Evolutionary conservation across 2,797 vertebrate species (phyloP).

Genomic region (Pelochelys cantorii): DNA sequence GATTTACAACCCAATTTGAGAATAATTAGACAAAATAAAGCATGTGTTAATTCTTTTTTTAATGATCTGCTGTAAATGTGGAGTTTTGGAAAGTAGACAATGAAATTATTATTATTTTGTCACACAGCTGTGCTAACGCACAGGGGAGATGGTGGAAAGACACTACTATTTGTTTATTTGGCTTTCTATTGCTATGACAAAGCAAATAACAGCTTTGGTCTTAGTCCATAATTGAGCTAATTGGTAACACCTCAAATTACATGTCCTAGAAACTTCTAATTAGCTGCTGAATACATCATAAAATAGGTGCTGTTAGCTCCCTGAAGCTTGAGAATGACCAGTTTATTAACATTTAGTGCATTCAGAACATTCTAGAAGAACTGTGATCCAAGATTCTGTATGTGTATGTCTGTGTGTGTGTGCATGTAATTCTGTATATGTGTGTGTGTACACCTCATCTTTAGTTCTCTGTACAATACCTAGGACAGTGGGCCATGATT

Average conservation of each 20-base stretch:
- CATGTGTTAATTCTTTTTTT: slow-evolving; percentile 46
- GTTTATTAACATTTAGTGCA: not conserved
- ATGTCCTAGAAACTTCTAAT: slow-evolving; percentile 66
- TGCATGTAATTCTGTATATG: fast-evolving
- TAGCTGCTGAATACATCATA: slow-evolving; percentile 49
- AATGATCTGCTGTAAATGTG: slow-evolving; percentile 68
- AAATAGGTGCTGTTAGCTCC: slow-evolving; percentile 46
- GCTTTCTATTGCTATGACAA: slow-evolving; percentile 66
- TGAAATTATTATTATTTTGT: slow-evolving; percentile 74
- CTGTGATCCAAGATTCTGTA: not conserved
- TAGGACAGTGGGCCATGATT: fast-evolving
- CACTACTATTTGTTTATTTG: slow-evolving; percentile 67
- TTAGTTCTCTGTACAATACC: not conserved
- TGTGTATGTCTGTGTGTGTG: fast-evolving
- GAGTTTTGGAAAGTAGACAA: slow-evolving; percentile 72
- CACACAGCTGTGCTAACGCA: slow-evolving; percentile 60
- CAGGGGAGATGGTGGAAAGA: slow-evolving; percentile 46
- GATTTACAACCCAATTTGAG: slow-evolving; percentile 54
- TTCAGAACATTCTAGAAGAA: not conserved
- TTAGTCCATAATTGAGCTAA: slow-evolving; percentile 68
- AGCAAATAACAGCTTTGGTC: slow-evolving; percentile 72
- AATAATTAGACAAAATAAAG: slow-evolving; percentile 71
- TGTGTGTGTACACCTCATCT: fast-evolving
- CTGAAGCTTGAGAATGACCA: slow-evolving; percentile 40
- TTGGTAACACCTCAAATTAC: slow-evolving; percentile 64